Conservation (phyloP, 2,888 invertebrate genomes). For the Eugnorisma glareosa region DNA sequence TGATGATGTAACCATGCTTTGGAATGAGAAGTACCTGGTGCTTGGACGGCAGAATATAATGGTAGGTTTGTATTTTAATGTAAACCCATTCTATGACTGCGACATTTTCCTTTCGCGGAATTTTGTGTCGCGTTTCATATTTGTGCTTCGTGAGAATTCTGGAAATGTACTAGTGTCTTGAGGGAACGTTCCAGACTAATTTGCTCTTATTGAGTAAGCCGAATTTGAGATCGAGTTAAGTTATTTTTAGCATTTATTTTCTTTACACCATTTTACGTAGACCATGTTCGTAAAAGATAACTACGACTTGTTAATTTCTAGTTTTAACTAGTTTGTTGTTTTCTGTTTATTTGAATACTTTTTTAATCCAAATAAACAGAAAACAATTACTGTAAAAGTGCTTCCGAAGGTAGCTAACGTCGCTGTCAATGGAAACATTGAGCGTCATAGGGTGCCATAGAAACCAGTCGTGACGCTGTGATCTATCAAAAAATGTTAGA, state of each 20-base stretch:
- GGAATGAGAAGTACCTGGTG: conserved; percentile 16
- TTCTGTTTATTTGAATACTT: too few relatives aligned
- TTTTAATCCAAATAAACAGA: too few relatives aligned
- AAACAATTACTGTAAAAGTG: too few relatives aligned
- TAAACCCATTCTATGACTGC: conserved; percentile 23
- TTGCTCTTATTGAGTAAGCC: neutral
- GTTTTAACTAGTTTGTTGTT: too few relatives aligned
- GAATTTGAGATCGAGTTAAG: neutral
- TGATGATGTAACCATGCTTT: neutral
- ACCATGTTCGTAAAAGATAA: neutral
- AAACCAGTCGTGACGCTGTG: too few relatives aligned
- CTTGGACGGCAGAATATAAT: conserved; percentile 22
- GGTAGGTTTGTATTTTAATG: conserved; percentile 29
- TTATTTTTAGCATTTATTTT: neutral
- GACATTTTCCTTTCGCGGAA: conserved; percentile 37
- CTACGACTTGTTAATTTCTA: too few relatives aligned
- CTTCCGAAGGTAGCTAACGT: too few relatives aligned
- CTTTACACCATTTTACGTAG: neutral
- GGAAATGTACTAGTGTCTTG: neutral
- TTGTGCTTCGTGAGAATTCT: conserved; percentile 24
- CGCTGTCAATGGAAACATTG: too few relatives aligned
- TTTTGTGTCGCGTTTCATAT: conserved; percentile 5
- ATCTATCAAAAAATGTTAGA: too few relatives aligned
- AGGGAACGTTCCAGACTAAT: neutral
- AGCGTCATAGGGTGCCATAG: too few relatives aligned